Evolutionary conservation across 2,888 invertebrate genomes (phyloP).

Genomic region (Schizotus pectinicornis): DNA sequence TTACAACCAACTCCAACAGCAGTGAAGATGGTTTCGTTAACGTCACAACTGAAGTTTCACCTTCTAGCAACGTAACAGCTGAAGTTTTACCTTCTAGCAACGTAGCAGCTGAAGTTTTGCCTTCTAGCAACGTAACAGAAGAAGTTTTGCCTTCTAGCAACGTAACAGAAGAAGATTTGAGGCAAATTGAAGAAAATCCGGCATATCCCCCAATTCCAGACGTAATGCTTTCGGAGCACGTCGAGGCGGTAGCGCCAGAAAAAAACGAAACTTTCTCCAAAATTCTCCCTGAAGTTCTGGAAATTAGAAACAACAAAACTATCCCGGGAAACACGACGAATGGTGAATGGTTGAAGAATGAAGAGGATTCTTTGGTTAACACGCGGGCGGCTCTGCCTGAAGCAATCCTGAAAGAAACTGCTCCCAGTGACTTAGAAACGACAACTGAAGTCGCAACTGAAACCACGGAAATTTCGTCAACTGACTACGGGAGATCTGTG

Average conservation of each 20-base stretch:
- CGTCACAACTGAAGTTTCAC: not conserved
- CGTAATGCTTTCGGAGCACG: conserved; percentile 48
- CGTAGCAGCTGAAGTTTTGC: too few relatives aligned
- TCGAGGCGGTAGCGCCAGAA: conserved; percentile 9
- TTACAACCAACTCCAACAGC: not conserved
- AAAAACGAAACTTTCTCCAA: conserved; percentile 29
- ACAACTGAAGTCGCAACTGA: conserved; percentile 12
- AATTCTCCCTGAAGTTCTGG: conserved; percentile 48
- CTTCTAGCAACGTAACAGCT: conserved; percentile 4
- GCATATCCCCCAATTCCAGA: conserved; percentile 63
- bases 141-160: not conserved
- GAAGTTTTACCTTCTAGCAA: too few relatives aligned
- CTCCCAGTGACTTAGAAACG: conserved; percentile 41
- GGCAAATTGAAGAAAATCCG: conserved; percentile 57
- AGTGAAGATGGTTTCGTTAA: conserved; percentile 1
- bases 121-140: not conserved
- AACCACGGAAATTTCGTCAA: conserved; percentile 14
- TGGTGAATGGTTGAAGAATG: conserved; percentile 50
- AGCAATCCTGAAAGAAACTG: conserved; percentile 41
- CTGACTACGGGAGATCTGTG: conserved; percentile 25
- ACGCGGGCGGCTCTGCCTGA: conserved; percentile 44
- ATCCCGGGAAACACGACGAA: conserved; percentile 39
- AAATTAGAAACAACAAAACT: conserved; percentile 42
- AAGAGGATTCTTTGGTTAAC: conserved; percentile 35
- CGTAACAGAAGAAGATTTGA: conserved; percentile 29